phyloP scores from a whole-genome alignment of 2,888 invertebrate genomes.

The Melangyna quadrimaculata region DNA sequence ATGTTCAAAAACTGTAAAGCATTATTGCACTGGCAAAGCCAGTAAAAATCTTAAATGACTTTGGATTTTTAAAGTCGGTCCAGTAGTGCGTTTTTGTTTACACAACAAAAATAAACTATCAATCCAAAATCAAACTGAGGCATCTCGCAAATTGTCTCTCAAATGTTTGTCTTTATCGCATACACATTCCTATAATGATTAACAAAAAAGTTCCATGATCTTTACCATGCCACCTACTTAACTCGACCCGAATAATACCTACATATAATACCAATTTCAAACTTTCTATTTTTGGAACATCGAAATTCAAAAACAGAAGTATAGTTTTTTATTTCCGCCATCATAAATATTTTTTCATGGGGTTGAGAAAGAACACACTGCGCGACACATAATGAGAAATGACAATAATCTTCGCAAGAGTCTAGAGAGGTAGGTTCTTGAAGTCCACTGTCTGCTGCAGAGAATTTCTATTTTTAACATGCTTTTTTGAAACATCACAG shows the following conservation, averaged over 20 bases:
- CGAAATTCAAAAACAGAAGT: constrained; percentile 1
- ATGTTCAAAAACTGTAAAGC: too few species aligned
- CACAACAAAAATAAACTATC: background rate
- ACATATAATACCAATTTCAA: background rate
- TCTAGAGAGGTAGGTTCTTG: constrained; percentile 57
- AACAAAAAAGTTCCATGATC: constrained; percentile 39
- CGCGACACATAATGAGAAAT: background rate
- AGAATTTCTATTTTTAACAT: constrained; percentile 60
- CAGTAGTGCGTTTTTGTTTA: background rate
- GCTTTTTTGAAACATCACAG: constrained; percentile 36
- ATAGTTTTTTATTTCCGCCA: background rate
- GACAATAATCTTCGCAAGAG: constrained; percentile 2
- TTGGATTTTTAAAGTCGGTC: too few species aligned
- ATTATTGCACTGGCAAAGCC: too few species aligned
- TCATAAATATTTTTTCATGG: background rate
- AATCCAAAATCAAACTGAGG: background rate
- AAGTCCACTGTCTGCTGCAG: constrained; percentile 9
- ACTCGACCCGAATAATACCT: background rate
- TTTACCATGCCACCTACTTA: constrained; percentile 38
- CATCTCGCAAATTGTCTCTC: background rate
- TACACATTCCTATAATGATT: background rate
- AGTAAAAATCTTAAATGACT: too few species aligned
- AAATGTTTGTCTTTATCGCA: background rate
- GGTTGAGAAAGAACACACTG: background rate
- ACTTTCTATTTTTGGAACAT: constrained; percentile 45